phyloP scores from a whole-genome alignment of 2,113 vertebrate species.

The Apus apus region DNA sequence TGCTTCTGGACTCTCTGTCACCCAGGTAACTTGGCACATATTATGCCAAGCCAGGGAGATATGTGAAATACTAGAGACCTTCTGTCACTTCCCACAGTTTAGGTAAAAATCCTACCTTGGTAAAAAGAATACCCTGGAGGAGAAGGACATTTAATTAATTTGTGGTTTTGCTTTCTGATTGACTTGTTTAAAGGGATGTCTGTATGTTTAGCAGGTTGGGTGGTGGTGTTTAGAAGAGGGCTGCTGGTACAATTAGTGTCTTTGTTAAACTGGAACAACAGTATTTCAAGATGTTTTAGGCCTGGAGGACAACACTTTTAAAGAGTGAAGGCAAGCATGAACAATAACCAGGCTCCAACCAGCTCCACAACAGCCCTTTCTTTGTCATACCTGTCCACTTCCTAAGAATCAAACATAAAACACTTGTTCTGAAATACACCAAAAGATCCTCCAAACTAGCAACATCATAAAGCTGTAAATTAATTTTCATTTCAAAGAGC shows the following conservation, averaged over 20 bases:
- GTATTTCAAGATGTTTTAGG: background rate
- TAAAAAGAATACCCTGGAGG: background rate
- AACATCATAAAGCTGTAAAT: background rate
- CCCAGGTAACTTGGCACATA: background rate
- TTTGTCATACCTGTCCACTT: background rate
- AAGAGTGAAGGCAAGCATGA: background rate
- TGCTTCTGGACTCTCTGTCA: background rate
- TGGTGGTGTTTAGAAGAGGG: background rate
- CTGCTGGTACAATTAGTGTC: background rate
- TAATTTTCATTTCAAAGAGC: slow-evolving; percentile 34
- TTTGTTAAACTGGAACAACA: background rate
- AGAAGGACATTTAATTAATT: background rate
- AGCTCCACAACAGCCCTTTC: background rate
- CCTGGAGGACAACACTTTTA: background rate
- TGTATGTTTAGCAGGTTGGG: background rate
- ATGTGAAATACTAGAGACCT: background rate
- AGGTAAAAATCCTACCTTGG: background rate
- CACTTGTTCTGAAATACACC: background rate
- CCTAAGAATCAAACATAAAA: background rate
- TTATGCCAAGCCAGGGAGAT: background rate
- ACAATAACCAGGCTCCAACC: background rate
- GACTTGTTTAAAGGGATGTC: background rate
- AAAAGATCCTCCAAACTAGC: background rate
- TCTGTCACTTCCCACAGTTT: background rate
- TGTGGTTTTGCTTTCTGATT: background rate